These are phyloP conservation scores for Poecilia velifera DNA, from an alignment of 2,797 vertebrate genomes.

Conservation along the genomic window DNA sequence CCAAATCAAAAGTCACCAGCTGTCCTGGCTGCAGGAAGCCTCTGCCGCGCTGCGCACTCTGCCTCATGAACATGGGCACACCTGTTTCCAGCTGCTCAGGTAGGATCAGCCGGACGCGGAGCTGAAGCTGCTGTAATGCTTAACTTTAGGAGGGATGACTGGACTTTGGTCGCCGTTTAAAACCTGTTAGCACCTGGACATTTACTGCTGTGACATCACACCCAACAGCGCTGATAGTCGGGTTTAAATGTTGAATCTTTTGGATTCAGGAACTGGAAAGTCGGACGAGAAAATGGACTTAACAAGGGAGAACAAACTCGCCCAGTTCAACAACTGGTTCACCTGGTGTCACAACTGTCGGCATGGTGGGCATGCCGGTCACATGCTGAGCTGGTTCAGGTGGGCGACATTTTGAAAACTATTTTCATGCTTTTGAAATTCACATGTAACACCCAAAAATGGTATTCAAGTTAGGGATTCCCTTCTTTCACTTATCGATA, in stretches of 20 bases:
- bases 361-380: slow-evolving; percentile 96
- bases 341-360: slow-evolving; percentile 99
- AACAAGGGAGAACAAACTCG: slow-evolving; percentile 96
- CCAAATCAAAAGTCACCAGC: slow-evolving; percentile 98
- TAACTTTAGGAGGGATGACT: not conserved
- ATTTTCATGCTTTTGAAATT: not conserved
- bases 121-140: slow-evolving; percentile 4
- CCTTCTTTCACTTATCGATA: too few species aligned
- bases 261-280: slow-evolving; percentile 87
- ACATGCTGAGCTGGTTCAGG: slow-evolving; percentile 99
- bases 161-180: slow-evolving; percentile 44
- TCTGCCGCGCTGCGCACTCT: slow-evolving; percentile 96
- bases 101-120: slow-evolving; percentile 1
- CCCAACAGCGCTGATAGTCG: not conserved
- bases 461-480: not conserved
- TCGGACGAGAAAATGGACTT: slow-evolving; percentile 97
- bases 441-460: not conserved
- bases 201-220: slow-evolving; percentile 3
- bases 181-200: slow-evolving; percentile 15
- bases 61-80: slow-evolving; percentile 99
- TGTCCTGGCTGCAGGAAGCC: slow-evolving; percentile 98
- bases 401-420: slow-evolving; percentile 58
- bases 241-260: slow-evolving; percentile 12
- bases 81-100: slow-evolving; percentile 92
- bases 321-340: slow-evolving; percentile 99